phyloP scores from a whole-genome alignment of 2,113 vertebrate species.

The Elachura formosa region DNA sequence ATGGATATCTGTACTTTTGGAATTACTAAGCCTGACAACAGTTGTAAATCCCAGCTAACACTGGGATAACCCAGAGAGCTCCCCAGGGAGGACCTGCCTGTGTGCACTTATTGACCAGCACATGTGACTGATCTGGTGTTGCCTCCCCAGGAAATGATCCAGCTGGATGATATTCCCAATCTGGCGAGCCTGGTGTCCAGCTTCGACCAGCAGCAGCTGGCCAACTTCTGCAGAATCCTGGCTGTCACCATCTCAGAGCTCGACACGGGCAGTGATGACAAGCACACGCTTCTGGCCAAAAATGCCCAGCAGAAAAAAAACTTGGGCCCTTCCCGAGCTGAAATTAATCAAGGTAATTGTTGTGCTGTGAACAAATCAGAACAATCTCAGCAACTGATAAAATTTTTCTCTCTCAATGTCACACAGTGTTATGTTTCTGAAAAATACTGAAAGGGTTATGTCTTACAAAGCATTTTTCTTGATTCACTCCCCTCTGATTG shows the following conservation, averaged over 20 bases:
- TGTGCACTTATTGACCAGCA: neutral
- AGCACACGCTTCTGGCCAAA: slow-evolving; percentile 94
- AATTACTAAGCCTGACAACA: neutral
- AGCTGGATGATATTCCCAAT: slow-evolving; percentile 94
- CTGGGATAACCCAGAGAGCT: neutral
- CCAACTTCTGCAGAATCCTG: slow-evolving; percentile 97
- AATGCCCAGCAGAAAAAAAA: slow-evolving; percentile 93
- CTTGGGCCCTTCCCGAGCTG: slow-evolving; percentile 86
- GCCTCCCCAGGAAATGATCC: slow-evolving; percentile 90
- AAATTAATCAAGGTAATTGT: slow-evolving; percentile 91
- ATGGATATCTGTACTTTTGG: neutral
- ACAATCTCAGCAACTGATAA: neutral
- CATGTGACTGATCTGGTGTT: neutral
- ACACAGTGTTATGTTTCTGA: neutral
- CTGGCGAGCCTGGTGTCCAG: slow-evolving; percentile 90
- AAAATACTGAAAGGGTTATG: neutral
- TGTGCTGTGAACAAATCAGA: neutral
- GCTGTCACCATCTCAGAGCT: slow-evolving; percentile 97
- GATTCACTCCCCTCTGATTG: neutral
- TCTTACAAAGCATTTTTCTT: neutral
- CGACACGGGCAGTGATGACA: slow-evolving; percentile 94
- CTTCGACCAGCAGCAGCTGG: slow-evolving; percentile 97
- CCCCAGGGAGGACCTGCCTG: neutral
- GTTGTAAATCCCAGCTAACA: neutral
- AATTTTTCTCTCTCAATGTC: neutral